Base-by-base conservation (phyloP, 2,888 invertebrate genomes). In the Diloba caeruleocephala region DNA sequence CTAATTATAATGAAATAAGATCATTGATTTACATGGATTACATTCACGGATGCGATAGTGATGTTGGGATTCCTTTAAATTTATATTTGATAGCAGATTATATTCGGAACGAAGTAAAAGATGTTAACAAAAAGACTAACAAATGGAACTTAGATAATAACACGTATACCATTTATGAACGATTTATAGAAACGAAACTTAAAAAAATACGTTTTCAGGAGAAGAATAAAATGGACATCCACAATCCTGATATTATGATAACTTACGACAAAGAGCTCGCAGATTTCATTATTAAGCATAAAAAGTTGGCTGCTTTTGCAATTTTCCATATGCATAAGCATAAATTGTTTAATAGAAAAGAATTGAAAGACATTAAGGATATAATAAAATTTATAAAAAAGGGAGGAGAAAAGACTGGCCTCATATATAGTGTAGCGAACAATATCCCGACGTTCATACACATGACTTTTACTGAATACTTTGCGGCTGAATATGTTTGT, bases 401-500 rank as follows among this genome's bases (percentile, higher is more conserved):
- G 1, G 61, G 57, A 9, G 31, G 25, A 17, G 61, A 65, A 7
- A 57, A 57, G 6, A 49, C 57, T 0, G 66, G 66, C 0, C 23
- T 65, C 5, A 46, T 65, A 12, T 34, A 51, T n/a, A 37, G 26
- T 12, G 44, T 61, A 3, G 19, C 12, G n/a, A 38, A 61, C 13
- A 43, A 38, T 6, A 36, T 52, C 0, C 61, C 66, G 0, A 44
- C 31, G 37, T 66, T 66, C 7, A 23, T 51, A 10, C 66, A 63
- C 34, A 26, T 41, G 34, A 38, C 52, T 6, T 63, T 65, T 26
- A 26, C 56, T 5, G 65, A 65, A 21, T 48, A 66, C 23, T 64
- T 53, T 10, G 65, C 65, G 1, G 48, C 59, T 2, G 65, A 60
- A 36, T 48, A 60, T n/a, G 1, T 64, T n/a, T 59, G 52, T 19